Evolutionary conservation across 2,888 invertebrate genomes (phyloP).

Genomic region (Leptarthrus brevirostris): DNA sequence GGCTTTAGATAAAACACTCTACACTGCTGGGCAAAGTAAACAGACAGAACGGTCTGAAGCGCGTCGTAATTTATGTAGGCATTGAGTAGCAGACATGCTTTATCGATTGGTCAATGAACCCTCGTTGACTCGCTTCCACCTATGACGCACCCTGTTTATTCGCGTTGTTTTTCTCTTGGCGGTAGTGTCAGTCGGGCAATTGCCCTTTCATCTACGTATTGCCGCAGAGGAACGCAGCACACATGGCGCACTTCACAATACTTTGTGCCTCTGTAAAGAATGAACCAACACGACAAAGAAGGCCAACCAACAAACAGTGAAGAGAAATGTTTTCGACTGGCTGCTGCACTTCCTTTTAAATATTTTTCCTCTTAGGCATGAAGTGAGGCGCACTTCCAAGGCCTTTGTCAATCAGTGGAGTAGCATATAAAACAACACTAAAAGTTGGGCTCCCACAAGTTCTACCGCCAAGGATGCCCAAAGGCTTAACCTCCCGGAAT

Average conservation of each 20-base stretch:
- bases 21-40: not conserved
- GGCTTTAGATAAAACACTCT: not conserved
- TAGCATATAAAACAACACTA: not conserved
- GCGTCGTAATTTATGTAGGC: conserved; percentile 25
- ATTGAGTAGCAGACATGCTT: conserved; percentile 12
- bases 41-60: not conserved
- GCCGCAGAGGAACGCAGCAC: not conserved
- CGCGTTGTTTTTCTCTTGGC: not conserved
- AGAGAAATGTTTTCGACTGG: not conserved
- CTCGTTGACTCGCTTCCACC: conserved; percentile 11
- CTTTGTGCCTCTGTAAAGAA: not conserved
- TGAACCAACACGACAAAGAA: not conserved
- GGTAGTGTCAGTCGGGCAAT: conserved; percentile 15
- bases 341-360: conserved; percentile 33
- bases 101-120: conserved; percentile 43
- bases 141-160: conserved; percentile 31
- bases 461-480: not conserved
- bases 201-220: conserved; percentile 7
- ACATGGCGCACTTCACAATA: not conserved
- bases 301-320: not conserved
- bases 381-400: conserved; percentile 16
- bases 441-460: not conserved
- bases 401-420: conserved; percentile 17
- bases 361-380: not conserved
- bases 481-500: not conserved